Evolutionary conservation across 2,888 invertebrate species (phyloP), one percentile per base, ranked within the genome.

Genomic region (Thyatira batis): DNA sequence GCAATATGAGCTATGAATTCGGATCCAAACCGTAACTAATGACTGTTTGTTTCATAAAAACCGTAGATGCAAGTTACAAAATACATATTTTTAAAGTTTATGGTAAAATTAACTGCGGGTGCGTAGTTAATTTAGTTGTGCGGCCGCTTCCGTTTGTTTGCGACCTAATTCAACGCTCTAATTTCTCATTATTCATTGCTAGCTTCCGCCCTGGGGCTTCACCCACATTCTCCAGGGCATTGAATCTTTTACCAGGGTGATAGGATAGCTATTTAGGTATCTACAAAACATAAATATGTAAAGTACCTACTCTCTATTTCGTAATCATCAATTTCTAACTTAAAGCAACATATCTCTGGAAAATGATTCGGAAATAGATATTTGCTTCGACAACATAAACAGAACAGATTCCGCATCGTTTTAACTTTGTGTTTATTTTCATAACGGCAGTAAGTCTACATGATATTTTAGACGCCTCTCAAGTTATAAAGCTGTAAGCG

Each of bases 111-210:
- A 59, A 61, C 60, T n/a, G 33, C 17, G 39, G 13, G 54, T 48
- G 28, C 28, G n/a, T 44, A 49, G 57, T 44, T 50, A 56, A 67
- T 63, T 65, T 63, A 60, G 59, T 54, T 62, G 58, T 62, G 61
- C 55, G 57, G 57, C 48, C 55, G 45, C 52, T 46, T 45, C 57
- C 63, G 66, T 68, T 68, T 57, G 68, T 58, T 43, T 28, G 55
- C 63, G 71, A 68, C 76, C 78, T 45, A 70, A 54, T 66, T 74
- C 46, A 48, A 52, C 57, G 65, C 46, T 39, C 53, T 57, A 65
- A 67, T 73, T 73, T 72, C 71, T 70, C 53, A 60, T 60, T 67
- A 53, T 56, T n/a, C n/a, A n/a, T n/a, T n/a, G n/a, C n/a, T n/a
- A n/a, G n/a, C n/a, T n/a, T n/a, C n/a, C n/a, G n/a, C n/a, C n/a